These are phyloP conservation scores for Ptilonorhynchus violaceus DNA, from an alignment of 2,113 vertebrate species.

Conservation along the genomic window DNA sequence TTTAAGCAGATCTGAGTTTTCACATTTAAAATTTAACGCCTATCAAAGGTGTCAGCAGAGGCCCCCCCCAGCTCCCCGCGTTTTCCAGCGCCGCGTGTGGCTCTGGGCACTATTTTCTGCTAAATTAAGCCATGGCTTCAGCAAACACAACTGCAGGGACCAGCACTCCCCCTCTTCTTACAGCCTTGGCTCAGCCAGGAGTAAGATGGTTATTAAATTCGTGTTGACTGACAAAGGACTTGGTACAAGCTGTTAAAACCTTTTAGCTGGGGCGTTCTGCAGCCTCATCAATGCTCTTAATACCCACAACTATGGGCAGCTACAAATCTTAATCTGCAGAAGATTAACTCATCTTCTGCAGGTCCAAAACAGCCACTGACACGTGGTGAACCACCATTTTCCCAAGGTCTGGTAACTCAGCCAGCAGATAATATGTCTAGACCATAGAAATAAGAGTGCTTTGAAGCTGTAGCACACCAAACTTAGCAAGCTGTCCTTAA, in stretches of 20 bases:
- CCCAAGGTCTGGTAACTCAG: constrained; percentile 29
- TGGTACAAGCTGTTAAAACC: background rate
- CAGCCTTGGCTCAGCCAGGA: background rate
- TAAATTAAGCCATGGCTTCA: background rate
- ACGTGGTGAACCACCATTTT: background rate
- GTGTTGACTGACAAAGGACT: background rate
- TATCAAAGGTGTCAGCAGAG: background rate
- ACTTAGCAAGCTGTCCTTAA: background rate
- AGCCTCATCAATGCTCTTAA: background rate
- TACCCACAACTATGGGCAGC: background rate
- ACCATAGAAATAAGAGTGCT: background rate
- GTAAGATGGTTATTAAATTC: background rate
- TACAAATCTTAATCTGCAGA: background rate
- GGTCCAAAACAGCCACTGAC: background rate
- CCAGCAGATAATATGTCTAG: background rate
- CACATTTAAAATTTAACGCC: background rate
- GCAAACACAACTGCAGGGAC: background rate
- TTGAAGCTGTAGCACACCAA: background rate
- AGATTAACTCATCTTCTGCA: constrained; percentile 12
- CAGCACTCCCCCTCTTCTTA: background rate
- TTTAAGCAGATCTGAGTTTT: constrained; percentile 39
- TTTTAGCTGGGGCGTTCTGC: background rate
- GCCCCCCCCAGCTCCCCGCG: background rate
- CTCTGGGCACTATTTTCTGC: background rate
- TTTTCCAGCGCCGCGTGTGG: background rate